Base-by-base conservation (phyloP, 1,140 invertebrate species). In the Sycophila sp. region DNA sequence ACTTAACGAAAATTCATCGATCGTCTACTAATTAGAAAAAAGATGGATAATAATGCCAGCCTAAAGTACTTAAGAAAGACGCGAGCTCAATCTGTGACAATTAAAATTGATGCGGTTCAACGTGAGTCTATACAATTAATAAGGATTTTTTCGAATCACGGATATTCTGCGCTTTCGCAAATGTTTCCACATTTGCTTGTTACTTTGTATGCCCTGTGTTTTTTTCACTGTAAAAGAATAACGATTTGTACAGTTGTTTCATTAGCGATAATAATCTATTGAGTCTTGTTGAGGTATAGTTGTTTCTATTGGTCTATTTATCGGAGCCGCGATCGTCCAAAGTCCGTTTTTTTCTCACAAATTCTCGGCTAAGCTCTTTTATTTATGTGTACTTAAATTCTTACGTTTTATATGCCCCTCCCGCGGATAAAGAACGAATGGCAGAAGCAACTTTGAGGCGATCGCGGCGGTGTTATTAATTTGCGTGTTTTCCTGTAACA, bases 281-380 rank as follows among this genome's bases (percentile, higher is more conserved):
- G 82, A 86, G 83, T 85, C 80, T 86, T 86, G 83, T 86, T 86
- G 85, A 86, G 83, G 85, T 86, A 86, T 86, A 81, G 82, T 85
- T 85, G 85, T 86, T 85, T 84, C 83, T 86, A 86, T 86, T 86
- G 85, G 85, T 86, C 85, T 86, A 86, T 86, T 75, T 73, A 72
- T 78, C 74, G 73, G 73, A 75, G 71, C 80, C 76, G 79, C 77
- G 78, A 67, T 81, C 76, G 73, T 76, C 71, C 68, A 73, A 77
- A 79, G 60, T 73, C 30, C 78, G 51, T 56, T 59, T 32, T 32
- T 36, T 49, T 64, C n/a, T 49, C 49, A 49, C 45, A 40, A 53
- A 47, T 11, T 70, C 28, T 58, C 55, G 30, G 64, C 60, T 70
- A 70, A 70, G 60, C 59, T 63, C 62, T 66, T 34, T 32, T 53